Base-by-base conservation (phyloP, 2,888 invertebrate genomes). In the Caenorhabditis drosophilae region DNA sequence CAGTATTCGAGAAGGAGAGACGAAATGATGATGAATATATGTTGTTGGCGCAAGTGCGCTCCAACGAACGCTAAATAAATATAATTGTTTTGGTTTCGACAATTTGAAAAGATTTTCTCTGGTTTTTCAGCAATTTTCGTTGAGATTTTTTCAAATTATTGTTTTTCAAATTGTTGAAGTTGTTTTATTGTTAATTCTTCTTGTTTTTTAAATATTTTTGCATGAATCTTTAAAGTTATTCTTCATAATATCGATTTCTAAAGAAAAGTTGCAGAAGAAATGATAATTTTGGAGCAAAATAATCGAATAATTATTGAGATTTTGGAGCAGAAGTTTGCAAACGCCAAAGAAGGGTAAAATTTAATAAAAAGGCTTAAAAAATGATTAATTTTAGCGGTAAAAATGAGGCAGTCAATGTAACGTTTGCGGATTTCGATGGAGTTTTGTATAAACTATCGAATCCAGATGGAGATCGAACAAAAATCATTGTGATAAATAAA, bases 301-400 rank as follows among this genome's bases (percentile, higher is more conserved):
- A 98, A 98, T 89, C 91, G 95, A 87, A 94, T 97, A 87, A 91
- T 98, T 83, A 94, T 95, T 88, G 97, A 98, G 87, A 93, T 95
- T 67, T 88, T 97, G 85, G 89, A 90, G 84, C 89, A 92, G 83
- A 96, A 96, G 89, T 94, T 94, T 87, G 92, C 90, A 87, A 94
- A 94, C 89, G 92, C 92, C 84, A 88, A 91, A 86, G 91, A 92
- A 84, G 94, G 95, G 97, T 97, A 38, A 38, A 38, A n/a, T 25
- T 36, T 45, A 44, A 58, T 41, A 38, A 11, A 31, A 7, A 31
- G 12, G 7, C 12, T n/a, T n/a, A 11, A 11, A n/a, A 11, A 38
- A 11, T n/a, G 38, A n/a, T 38, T 16, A 77, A 57, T 89, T 90
- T 72, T 87, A 93, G 93, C 76, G 90, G 90, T 85, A 96, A 96